Conservation (phyloP, 37 sponge, comb jelly and placozoan species). For the Halichondria panicea region DNA sequence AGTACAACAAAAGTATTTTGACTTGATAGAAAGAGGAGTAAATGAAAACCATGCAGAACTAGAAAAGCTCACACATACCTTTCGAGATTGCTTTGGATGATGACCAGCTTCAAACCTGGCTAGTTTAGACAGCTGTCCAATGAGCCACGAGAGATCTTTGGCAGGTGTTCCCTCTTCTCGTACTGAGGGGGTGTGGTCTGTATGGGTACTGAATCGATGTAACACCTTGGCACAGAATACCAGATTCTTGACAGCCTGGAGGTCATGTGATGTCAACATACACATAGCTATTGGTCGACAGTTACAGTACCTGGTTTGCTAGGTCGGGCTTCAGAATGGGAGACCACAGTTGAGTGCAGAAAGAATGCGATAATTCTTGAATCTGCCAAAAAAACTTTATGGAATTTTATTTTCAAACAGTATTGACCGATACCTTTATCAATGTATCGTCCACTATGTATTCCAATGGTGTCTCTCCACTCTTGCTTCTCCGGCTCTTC, state of each 20-base stretch:
- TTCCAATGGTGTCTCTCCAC: background rate
- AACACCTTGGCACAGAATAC: slow-evolving; percentile 65
- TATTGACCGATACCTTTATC: slow-evolving; percentile 8
- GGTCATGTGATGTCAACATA: too few species aligned
- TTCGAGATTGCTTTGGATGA: slow-evolving; percentile 69
- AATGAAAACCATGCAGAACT: background rate
- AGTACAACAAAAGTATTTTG: background rate
- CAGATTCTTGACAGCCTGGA: slow-evolving; percentile 76
- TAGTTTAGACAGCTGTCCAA: slow-evolving; percentile 49
- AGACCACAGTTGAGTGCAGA: slow-evolving; percentile 46
- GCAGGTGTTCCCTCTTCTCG: background rate
- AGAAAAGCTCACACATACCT: slow-evolving; percentile 32
- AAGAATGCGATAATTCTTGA: slow-evolving; percentile 12
- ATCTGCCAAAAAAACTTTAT: slow-evolving; percentile 25
- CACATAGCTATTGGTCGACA: too few species aligned
- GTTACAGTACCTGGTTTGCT: slow-evolving; percentile 47
- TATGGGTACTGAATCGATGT: background rate
- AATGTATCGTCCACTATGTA: slow-evolving; percentile 16
- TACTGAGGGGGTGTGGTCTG: background rate
- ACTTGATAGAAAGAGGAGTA: background rate
- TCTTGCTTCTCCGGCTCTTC: slow-evolving; percentile 5
- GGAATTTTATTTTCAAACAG: background rate
- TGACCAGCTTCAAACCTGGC: slow-evolving; percentile 77
- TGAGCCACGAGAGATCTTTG: slow-evolving; percentile 32
- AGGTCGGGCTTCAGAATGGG: slow-evolving; percentile 39